Conservation (phyloP, 2,888 invertebrate genomes). For the Gerosis bhagava region DNA sequence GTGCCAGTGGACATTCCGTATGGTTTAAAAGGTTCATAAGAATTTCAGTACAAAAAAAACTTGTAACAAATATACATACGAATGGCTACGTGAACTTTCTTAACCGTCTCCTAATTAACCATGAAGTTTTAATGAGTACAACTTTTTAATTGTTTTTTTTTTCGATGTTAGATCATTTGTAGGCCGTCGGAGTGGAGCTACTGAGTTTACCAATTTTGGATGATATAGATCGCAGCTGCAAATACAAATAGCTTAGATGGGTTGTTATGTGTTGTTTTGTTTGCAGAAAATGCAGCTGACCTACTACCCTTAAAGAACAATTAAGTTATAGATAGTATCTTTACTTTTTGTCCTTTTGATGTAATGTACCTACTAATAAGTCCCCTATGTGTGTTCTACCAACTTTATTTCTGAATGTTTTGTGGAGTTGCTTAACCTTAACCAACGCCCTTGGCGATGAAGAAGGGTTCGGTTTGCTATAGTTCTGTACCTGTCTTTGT, state of each 20-base stretch:
- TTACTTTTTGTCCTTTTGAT: too few species aligned
- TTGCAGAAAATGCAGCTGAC: neutral
- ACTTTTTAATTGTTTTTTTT: neutral
- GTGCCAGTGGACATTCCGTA: conserved; percentile 8
- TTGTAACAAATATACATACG: conserved; percentile 3
- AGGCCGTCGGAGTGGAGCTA: neutral
- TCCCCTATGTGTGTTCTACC: too few species aligned
- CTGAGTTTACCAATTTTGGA: neutral
- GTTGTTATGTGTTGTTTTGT: neutral
- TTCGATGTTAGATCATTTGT: conserved; percentile 1
- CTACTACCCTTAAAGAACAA: conserved; percentile 4
- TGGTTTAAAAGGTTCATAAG: neutral
- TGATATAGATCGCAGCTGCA: conserved; percentile 9
- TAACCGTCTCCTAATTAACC: conserved; percentile 2
- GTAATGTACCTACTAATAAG: too few species aligned
- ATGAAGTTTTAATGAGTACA: conserved; percentile 7
- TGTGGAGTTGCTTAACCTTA: too few species aligned
- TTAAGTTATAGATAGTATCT: too few species aligned
- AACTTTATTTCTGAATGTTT: too few species aligned
- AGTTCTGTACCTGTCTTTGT: too few species aligned
- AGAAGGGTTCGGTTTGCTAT: too few species aligned
- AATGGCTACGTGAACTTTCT: conserved; percentile 10
- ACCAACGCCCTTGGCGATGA: too few species aligned
- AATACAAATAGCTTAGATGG: conserved; percentile 1
- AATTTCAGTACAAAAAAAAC: conserved; percentile 10